A percentile compares a stretch with the other conserved stretches of the same genome.
Conservation (phyloP, 2,797 vertebrate genomes). For the Darevskia mixta region DNA sequence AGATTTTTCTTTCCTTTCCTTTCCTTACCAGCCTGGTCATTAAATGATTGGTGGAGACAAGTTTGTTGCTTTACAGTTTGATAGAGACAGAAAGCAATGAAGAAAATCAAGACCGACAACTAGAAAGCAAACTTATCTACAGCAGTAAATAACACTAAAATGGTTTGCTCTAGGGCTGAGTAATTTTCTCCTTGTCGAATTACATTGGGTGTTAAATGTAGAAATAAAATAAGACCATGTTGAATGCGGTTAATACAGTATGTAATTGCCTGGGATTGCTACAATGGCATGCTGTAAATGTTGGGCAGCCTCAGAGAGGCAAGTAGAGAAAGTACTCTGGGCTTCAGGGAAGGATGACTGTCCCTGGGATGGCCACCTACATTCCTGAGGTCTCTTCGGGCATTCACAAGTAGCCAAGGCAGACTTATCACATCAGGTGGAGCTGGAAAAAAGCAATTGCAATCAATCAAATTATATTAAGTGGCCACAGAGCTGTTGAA, state of each 20-base stretch:
- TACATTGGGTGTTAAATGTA: constrained; percentile 43
- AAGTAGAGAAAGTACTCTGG: not conserved
- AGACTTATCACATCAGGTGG: not conserved
- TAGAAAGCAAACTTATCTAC: constrained; percentile 58
- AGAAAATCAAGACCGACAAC: constrained; percentile 67
- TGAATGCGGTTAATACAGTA: not conserved
- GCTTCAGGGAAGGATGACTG: not conserved
- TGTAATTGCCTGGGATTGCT: not conserved
- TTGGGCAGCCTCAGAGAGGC: not conserved
- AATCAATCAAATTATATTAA: too few relatives aligned
- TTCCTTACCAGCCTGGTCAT: constrained; percentile 68
- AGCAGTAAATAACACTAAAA: constrained; percentile 49
- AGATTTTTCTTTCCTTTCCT: too few relatives aligned
- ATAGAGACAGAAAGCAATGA: constrained; percentile 67
- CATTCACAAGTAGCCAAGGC: not conserved
- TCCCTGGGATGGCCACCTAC: not conserved
- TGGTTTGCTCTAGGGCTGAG: constrained; percentile 30
- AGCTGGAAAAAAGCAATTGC: not conserved
- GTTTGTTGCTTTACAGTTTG: constrained; percentile 77
- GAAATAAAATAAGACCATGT: constrained; percentile 35
- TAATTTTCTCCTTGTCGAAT: constrained; percentile 51
- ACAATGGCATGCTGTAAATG: not conserved
- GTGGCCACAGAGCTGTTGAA: too few relatives aligned
- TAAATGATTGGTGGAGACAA: constrained; percentile 76
- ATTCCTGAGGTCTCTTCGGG: not conserved